Conservation (phyloP, 1,140 invertebrate species). For the Pteromalus puparum region DNA sequence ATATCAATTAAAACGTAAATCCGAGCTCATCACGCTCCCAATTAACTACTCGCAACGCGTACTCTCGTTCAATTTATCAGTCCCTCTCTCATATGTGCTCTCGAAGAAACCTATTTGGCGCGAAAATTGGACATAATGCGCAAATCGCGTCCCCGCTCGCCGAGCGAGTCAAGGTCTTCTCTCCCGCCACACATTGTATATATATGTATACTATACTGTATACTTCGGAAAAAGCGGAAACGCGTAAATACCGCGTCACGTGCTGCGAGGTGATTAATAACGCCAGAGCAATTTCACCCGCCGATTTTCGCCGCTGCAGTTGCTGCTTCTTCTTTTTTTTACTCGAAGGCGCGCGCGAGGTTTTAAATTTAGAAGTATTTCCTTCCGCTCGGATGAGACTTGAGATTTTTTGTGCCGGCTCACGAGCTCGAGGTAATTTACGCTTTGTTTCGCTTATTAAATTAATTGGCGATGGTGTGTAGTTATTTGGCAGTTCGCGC, state of each 20-base stretch:
- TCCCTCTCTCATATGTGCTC: neutral
- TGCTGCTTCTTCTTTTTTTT: neutral
- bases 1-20: neutral
- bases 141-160: constrained; percentile 36
- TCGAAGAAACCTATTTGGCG: neutral
- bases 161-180: constrained; percentile 40
- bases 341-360: neutral
- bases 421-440: neutral
- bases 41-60: too few species aligned
- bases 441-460: constrained; percentile 17
- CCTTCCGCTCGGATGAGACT: constrained; percentile 23
- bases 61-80: neutral
- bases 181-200: too few species aligned
- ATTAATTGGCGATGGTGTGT: neutral
- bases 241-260: constrained; percentile 48
- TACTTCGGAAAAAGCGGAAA: constrained; percentile 50
- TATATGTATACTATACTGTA: too few species aligned
- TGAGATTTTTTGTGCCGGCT: neutral
- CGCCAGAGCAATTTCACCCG: constrained; percentile 24
- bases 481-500: neutral
- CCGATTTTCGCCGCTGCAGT: neutral
- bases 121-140: constrained; percentile 41
- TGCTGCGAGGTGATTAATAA: constrained; percentile 31
- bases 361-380: constrained; percentile 42
- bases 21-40: too few species aligned